phyloP scores from a whole-genome alignment of 2,113 vertebrate genomes.

The Meleagris gallopavo region DNA sequence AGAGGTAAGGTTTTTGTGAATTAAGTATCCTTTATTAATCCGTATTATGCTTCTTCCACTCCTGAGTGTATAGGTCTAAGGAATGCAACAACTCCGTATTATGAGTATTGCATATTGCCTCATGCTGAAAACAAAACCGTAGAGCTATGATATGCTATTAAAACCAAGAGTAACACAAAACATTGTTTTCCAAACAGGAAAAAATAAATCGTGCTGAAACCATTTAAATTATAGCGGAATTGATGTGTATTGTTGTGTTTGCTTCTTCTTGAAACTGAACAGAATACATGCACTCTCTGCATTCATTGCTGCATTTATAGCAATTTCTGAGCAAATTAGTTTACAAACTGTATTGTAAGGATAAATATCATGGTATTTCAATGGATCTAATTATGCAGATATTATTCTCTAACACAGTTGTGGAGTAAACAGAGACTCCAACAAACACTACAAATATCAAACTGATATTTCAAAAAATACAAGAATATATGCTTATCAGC shows the following conservation, averaged over 20 bases:
- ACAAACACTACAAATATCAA: background rate
- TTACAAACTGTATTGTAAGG: background rate
- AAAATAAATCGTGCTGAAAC: background rate
- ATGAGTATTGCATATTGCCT: background rate
- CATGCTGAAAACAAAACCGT: background rate
- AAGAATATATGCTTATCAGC: background rate
- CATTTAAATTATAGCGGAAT: background rate
- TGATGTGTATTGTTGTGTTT: background rate
- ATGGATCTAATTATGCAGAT: background rate
- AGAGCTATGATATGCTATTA: background rate
- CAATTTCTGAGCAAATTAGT: background rate
- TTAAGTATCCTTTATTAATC: background rate
- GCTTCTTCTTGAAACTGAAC: background rate
- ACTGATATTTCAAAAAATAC: background rate
- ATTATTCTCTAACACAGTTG: background rate
- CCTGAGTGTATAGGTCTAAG: background rate
- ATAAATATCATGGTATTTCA: background rate
- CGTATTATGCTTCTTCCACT: background rate
- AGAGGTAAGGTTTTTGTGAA: conserved; percentile 84
- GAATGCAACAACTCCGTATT: background rate
- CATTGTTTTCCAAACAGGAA: background rate
- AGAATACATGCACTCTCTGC: background rate
- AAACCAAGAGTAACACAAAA: background rate
- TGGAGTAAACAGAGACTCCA: background rate
- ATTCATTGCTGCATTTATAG: background rate